These are phyloP conservation scores for Drepana arcuata DNA, from an alignment of 1,140 invertebrate species.

Conservation along the genomic window DNA sequence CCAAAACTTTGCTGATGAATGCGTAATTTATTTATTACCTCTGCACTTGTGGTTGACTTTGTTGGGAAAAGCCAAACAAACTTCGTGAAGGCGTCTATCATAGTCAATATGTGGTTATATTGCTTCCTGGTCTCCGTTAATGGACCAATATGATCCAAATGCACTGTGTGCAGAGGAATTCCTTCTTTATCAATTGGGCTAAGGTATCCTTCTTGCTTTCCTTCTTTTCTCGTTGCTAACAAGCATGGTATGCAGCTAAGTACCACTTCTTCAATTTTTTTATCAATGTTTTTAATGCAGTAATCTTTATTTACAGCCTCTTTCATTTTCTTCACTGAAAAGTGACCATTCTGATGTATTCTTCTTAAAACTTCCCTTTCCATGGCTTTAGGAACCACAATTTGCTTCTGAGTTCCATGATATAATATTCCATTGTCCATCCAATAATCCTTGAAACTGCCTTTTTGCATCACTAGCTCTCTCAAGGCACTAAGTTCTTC, in stretches of 20 bases:
- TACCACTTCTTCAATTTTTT: not conserved
- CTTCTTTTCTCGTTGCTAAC: conserved; percentile 4
- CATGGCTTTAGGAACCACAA: not conserved
- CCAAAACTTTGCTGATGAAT: too few species aligned
- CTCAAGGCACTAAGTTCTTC: conserved; percentile 21
- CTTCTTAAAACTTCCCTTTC: not conserved
- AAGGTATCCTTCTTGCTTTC: conserved; percentile 36
- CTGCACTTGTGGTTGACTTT: conserved; percentile 24
- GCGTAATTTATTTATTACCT: conserved; percentile 28
- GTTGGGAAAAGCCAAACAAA: conserved; percentile 44
- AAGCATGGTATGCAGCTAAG: not conserved
- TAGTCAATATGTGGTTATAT: conserved; percentile 45
- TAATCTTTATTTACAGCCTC: not conserved
- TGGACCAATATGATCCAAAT: conserved; percentile 41
- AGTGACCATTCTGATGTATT: not conserved
- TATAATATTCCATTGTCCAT: conserved; percentile 1
- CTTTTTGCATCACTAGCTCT: conserved; percentile 11
- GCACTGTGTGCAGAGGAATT: conserved; percentile 23
- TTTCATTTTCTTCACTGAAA: not conserved
- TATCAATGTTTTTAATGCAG: not conserved
- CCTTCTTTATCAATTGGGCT: conserved; percentile 21
- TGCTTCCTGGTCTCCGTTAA: conserved; percentile 30
- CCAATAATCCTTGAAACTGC: conserved; percentile 12
- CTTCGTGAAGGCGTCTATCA: conserved; percentile 54
- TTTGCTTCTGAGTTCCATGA: not conserved